Base-by-base conservation (phyloP, 2,113 vertebrate species). In the Megaceryle torquata region DNA sequence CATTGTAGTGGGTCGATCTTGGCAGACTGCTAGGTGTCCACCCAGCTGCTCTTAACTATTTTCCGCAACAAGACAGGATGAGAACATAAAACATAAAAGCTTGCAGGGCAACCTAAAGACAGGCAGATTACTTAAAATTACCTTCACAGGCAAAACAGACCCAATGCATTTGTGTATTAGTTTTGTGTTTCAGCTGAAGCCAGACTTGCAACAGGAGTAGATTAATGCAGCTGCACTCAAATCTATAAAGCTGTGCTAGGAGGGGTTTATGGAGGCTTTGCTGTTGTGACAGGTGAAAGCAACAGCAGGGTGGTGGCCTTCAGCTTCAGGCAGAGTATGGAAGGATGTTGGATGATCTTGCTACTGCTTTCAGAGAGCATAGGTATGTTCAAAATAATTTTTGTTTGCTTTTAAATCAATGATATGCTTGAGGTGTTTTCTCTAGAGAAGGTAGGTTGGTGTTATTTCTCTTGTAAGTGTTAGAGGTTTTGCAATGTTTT, bases 101-200 rank as follows among this genome's bases (percentile, higher is more conserved):
- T n/a, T 43, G 24, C 20, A 37, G 48, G 15, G 41, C 19, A 50
- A 20, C 13, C 16, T 54, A 5, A 46, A 64, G 12, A 31, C 39
- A 21, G 10, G 5, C 25, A 51, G 8, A 64, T 14, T 11, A 2
- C 33, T 56, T 25, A 7, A 4, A 43, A 2, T 14, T 21, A 6
- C 31, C 15, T 57, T 37, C 33, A 21, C 35, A 10, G 10, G 17
- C 8, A 35, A 28, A 69, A 17, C 28, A 70, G 56, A 21, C 41
- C 35, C 35, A 4, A 5, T 2, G 18, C 17, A 3, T 2, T 0
- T 1, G 0, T 8, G 15, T 13, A 1, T 43, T 41, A n/a, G 29
- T 16, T 25, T 10, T n/a, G 15, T 18, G 1, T 9, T 37, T 48
- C 50, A 90, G n/a, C 68, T 75, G 72, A 15, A 43, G 43, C 31